Conservation (phyloP, 2,113 vertebrate genomes). For the Lontra canadensis region DNA sequence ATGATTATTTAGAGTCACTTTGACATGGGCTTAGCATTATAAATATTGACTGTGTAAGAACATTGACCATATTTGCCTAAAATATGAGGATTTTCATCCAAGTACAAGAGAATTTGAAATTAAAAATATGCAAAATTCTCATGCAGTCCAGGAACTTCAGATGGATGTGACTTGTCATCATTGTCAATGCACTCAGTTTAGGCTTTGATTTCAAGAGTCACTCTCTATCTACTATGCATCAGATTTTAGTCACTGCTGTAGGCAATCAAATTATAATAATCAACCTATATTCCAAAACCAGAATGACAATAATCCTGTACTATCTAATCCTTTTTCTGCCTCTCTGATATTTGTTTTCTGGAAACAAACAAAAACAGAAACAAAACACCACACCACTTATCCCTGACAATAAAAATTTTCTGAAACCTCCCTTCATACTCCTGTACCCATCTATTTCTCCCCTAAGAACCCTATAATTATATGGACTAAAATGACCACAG, state of each 20-base stretch:
- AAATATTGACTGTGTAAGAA: conserved; percentile 72
- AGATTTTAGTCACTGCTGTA: neutral
- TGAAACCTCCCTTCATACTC: neutral
- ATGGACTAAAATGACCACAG: neutral
- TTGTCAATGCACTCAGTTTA: neutral
- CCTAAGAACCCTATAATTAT: neutral
- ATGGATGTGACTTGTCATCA: neutral
- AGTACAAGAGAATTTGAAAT: conserved; percentile 55
- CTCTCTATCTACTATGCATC: neutral
- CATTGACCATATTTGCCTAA: conserved; percentile 61
- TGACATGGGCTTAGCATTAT: conserved; percentile 58
- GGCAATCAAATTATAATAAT: neutral
- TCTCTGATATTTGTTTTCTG: conserved; percentile 31
- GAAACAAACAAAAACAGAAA: neutral
- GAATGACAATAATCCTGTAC: neutral
- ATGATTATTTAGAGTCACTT: conserved; percentile 64
- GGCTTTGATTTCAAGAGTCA: neutral
- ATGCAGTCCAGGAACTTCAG: neutral
- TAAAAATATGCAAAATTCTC: conserved; percentile 54
- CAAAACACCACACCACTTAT: neutral
- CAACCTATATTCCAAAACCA: neutral
- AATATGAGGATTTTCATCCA: conserved; percentile 63
- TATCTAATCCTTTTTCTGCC: neutral
- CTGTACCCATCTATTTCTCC: neutral
- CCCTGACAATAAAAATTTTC: neutral